Evolutionary conservation across 2,888 invertebrate genomes (phyloP), one percentile per base, ranked within the genome.

Genomic region (Polymixis flavicincta): DNA sequence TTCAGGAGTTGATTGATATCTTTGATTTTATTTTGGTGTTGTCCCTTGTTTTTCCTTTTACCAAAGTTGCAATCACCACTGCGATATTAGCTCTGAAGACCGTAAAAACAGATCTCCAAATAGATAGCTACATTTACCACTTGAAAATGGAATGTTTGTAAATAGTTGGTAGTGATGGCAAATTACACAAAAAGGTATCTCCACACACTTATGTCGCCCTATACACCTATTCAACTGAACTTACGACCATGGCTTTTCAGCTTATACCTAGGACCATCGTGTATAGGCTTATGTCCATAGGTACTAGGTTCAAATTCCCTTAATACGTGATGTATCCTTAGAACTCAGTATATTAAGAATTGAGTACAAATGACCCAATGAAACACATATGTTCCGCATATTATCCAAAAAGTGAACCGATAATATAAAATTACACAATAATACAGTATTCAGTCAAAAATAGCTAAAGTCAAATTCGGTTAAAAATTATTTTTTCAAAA

Each of bases 1-100:
- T 82, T 61, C 37, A 73, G 61, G 50, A 73, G 32, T 78, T 81
- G 73, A 81, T 82, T 80, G 77, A 78, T 82, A 72, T 72, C 22
- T 73, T 80, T 61, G 65, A 63, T 82, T 82, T 81, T 68, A 2
- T 72, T 66, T 67, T 28, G 22, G 45, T 32, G 19, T 48, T 64
- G 57, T 75, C 45, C 19, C 28, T 52, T 19, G 65, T 69, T 61
- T 69, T 77, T 61, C 7, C 17, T 55, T n/a, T 42, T 28, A 48
- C 19, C 45, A 61, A 22, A 60, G 17, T 50, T 60, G n/a, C 19
- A 14, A 54, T 32, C 22, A 61, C 48, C 11, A 76, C 7, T 8
- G 5, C 48, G 5, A 9, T 32, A 50, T 68, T 55, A 59, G 6
- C 25, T 8, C 13, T 6, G 22, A 50, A 42, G 3, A 17, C 50